Conservation (phyloP, 2,113 vertebrate species). For the Chelonoidis abingdonii region DNA sequence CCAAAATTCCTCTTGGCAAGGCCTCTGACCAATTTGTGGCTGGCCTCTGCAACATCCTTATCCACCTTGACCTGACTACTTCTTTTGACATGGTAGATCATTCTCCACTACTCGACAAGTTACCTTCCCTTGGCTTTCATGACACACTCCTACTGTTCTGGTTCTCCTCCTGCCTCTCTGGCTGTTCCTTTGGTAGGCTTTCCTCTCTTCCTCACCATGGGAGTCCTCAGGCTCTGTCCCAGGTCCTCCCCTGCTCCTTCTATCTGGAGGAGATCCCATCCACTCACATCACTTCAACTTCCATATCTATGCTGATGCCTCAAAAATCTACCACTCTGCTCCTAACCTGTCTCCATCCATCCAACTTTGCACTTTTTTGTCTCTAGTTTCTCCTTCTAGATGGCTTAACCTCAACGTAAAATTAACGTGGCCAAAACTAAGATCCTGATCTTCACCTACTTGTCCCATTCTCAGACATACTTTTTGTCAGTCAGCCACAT, state of each 20-base stretch:
- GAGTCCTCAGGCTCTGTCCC: neutral
- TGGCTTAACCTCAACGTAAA: neutral
- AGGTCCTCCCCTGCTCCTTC: neutral
- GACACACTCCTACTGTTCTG: neutral
- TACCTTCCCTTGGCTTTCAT: neutral
- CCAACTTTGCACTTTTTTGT: neutral
- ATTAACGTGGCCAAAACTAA: fast-evolving
- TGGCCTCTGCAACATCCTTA: neutral
- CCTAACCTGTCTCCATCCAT: too few relatives aligned
- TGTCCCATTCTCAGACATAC: neutral
- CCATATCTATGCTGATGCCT: neutral
- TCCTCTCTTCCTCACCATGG: neutral
- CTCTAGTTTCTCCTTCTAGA: neutral
- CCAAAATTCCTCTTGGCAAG: neutral
- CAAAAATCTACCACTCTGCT: too few relatives aligned
- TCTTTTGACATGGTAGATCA: neutral
- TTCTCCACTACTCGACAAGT: neutral
- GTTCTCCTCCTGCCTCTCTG: neutral
- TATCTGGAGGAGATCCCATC: fast-evolving
- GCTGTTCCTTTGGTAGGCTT: fast-evolving
- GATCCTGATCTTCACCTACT: neutral
- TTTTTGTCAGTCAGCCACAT: neutral
- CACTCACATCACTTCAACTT: neutral
- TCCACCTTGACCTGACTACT: neutral
- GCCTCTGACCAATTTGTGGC: neutral